These are phyloP conservation scores for Amblyopsis hoosieri DNA, from an alignment of 2,797 vertebrate species.

Conservation along the genomic window DNA sequence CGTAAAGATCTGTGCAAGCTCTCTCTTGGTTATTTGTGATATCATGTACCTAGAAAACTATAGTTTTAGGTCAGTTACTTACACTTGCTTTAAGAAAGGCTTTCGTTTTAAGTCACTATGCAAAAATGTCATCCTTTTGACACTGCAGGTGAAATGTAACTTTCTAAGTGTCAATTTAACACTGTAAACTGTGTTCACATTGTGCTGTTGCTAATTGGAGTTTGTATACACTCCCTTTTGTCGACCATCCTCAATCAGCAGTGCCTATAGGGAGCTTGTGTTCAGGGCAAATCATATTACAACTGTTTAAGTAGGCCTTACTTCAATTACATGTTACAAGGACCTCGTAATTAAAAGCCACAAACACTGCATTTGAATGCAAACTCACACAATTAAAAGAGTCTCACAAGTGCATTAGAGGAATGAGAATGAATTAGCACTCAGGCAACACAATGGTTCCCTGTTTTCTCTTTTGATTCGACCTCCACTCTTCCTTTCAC, in stretches of 20 bases:
- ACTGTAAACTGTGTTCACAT: neutral
- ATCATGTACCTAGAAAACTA: too few species aligned
- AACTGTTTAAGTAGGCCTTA: constrained; percentile 85
- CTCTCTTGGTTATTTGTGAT: too few species aligned
- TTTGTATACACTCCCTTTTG: neutral
- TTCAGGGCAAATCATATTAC: constrained; percentile 79
- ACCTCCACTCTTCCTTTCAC: constrained; percentile 77
- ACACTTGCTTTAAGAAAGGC: too few species aligned
- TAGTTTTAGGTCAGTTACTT: too few species aligned
- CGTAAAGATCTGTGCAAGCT: too few species aligned
- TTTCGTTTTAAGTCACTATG: too few species aligned
- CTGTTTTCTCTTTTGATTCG: constrained; percentile 57
- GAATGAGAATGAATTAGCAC: constrained; percentile 88
- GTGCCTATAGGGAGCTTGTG: constrained; percentile 5
- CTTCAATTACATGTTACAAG: constrained; percentile 88
- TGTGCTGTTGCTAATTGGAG: neutral
- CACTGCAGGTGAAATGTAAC: neutral
- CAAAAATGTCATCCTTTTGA: neutral
- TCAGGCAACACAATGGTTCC: constrained; percentile 83
- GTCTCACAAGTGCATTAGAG: constrained; percentile 87
- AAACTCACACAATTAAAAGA: constrained; percentile 89
- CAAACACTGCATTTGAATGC: constrained; percentile 88
- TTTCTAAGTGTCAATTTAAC: neutral
- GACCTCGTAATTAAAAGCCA: constrained; percentile 87
- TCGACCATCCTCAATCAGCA: neutral